Conservation (phyloP, 2,797 vertebrate species). For the Acropternis orthonyx region DNA sequence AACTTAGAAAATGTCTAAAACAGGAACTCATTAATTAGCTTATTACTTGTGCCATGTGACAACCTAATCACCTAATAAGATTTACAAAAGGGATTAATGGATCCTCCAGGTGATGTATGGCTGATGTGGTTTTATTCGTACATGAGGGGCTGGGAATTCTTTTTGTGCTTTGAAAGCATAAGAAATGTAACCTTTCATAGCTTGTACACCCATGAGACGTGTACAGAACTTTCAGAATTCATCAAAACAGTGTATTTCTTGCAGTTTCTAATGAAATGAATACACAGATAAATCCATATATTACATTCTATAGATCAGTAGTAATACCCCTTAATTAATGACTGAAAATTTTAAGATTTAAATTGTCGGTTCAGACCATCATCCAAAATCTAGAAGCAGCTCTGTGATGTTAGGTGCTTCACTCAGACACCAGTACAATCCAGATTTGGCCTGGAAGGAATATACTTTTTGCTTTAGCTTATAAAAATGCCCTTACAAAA, state of each 20-base stretch:
- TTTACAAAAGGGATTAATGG: conserved; percentile 21
- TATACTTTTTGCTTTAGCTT: neutral
- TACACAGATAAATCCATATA: neutral
- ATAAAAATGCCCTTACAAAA: neutral
- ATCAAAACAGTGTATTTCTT: neutral
- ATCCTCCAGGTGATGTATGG: neutral
- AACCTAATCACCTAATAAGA: conserved; percentile 42
- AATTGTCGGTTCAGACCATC: neutral
- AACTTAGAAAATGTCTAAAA: conserved; percentile 34
- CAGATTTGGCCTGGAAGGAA: neutral
- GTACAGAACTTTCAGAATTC: neutral
- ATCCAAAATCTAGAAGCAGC: neutral
- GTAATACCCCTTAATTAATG: neutral
- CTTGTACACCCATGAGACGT: neutral
- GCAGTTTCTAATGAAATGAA: neutral
- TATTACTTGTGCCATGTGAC: neutral
- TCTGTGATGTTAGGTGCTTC: neutral
- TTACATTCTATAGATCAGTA: neutral
- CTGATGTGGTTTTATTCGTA: neutral
- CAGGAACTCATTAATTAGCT: conserved; percentile 7
- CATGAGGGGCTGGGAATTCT: neutral
- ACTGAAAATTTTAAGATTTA: neutral
- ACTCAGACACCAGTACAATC: neutral
- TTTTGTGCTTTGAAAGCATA: neutral
- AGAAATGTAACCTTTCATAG: neutral